Base-by-base conservation (phyloP, 2,888 invertebrate species). In the Pycnomerus fuliginosus region DNA sequence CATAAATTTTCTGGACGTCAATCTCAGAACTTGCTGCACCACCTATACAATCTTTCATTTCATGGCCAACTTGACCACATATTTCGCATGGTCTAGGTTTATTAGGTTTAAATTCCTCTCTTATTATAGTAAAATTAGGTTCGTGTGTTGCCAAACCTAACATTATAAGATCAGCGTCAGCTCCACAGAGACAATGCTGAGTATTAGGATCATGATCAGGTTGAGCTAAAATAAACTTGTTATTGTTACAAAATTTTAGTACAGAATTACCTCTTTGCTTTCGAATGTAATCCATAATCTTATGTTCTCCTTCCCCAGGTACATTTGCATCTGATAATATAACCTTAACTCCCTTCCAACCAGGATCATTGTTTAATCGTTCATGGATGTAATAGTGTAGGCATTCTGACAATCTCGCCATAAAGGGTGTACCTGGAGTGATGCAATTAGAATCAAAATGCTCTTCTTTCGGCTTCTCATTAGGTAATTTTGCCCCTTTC, bases 391-490 rank as follows among this genome's bases (percentile, higher is more conserved):
- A 94, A 71, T 90, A 94, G 75, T 85, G 82, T 71, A 92, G 74
- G 74, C 94, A 80, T 71, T 84, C 76, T 73, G 89, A 94, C 41
- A 97, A 77, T 23, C 90, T 76, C 57, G 90, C 91, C 96, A 97
- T 97, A 67, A 97, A 97, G 0, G 94, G 94, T 3, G 98, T 97
- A n/a, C 98, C 97, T 0, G 99, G 99, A 1, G 99, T 99, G 64
- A 99, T 99, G 67, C 99, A 99, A 72, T 99, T 99, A 39, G 95
- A 95, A 72, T 99, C 99, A 71, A 99, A 99, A 74, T 97, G 95
- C 25, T 90, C 90, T 56, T 84, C 90, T 63, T 92, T 90, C 0
- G 87, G 83, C 73, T 95, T 97, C 64, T 90, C 87, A 0, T 90
- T 87, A 1, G 93, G 93, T 35, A 93, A 71, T 54, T 80, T 76